phyloP scores from a whole-genome alignment of 2,888 invertebrate species.

The Drosophila peninsularis region DNA sequence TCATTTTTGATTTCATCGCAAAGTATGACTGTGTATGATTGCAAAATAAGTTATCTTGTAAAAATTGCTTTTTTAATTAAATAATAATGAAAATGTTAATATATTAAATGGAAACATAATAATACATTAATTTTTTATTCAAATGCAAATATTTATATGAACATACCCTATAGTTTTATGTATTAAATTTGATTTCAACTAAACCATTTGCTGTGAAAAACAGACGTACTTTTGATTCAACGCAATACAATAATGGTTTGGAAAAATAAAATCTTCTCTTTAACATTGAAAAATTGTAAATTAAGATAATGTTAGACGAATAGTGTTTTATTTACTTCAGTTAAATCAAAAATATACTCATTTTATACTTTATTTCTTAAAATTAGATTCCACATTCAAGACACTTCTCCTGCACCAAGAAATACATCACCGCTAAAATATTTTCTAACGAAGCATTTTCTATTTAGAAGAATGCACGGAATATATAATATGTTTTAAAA shows the following conservation, averaged over 20 bases:
- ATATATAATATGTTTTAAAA: background rate
- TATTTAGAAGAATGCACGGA: background rate
- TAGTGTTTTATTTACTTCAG: background rate
- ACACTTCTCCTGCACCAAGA: no score
- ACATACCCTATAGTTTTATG: background rate
- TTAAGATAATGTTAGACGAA: background rate
- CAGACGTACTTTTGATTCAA: background rate
- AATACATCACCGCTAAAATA: no score
- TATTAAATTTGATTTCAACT: constrained; percentile 9
- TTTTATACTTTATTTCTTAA: background rate
- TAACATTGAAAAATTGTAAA: background rate
- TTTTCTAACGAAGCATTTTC: background rate
- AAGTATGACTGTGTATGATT: constrained; percentile 7
- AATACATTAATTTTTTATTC: constrained; percentile 8
- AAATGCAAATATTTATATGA: background rate
- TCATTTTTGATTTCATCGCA: background rate
- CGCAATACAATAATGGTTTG: constrained; percentile 1
- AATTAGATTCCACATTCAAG: background rate
- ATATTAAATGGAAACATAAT: background rate
- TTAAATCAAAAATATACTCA: background rate
- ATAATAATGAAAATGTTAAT: background rate
- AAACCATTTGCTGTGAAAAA: constrained; percentile 6
- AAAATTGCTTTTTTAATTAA: constrained; percentile 18
- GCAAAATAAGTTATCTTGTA: background rate
- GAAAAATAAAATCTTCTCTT: background rate